These are phyloP conservation scores for Lipophrys pholis DNA, from an alignment of 2,113 vertebrate genomes.

Conservation along the genomic window DNA sequence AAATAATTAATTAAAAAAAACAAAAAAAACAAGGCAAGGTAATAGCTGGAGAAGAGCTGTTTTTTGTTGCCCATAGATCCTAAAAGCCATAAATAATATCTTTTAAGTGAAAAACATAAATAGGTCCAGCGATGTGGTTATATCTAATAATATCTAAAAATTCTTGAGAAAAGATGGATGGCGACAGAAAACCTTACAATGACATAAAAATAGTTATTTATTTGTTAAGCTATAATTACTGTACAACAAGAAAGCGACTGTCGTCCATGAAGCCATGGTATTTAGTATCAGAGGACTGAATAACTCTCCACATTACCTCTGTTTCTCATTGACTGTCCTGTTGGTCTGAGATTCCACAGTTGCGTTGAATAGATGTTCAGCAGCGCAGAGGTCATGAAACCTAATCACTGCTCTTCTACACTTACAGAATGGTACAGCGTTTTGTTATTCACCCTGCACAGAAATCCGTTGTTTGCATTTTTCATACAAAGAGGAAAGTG, in stretches of 20 bases:
- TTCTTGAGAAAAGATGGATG: too few relatives aligned
- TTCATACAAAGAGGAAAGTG: not conserved
- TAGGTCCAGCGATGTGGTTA: too few relatives aligned
- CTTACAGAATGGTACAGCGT: conserved; percentile 41
- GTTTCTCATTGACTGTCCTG: conserved; percentile 60
- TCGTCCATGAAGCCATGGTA: not conserved
- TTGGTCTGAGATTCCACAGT: conserved; percentile 54
- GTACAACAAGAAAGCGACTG: not conserved
- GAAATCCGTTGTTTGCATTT: conserved; percentile 13
- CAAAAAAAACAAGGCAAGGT: too few relatives aligned
- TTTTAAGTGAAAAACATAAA: too few relatives aligned
- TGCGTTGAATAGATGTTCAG: conserved; percentile 57
- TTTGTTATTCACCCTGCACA: conserved; percentile 21
- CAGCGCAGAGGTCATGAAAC: conserved; percentile 54
- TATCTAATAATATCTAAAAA: too few relatives aligned
- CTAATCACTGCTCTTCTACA: conserved; percentile 46
- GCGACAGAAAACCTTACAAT: too few relatives aligned
- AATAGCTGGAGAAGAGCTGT: too few relatives aligned
- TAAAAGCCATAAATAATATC: too few relatives aligned
- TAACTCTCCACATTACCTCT: conserved; percentile 37
- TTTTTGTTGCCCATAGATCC: too few relatives aligned
- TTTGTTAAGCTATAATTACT: not conserved
- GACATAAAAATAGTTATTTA: too few relatives aligned
- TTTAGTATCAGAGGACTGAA: conserved; percentile 16
- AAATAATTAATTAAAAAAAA: too few relatives aligned